These are phyloP conservation scores for Drosophila micromelanica DNA, from an alignment of 1,140 invertebrate genomes.

Conservation along the genomic window DNA sequence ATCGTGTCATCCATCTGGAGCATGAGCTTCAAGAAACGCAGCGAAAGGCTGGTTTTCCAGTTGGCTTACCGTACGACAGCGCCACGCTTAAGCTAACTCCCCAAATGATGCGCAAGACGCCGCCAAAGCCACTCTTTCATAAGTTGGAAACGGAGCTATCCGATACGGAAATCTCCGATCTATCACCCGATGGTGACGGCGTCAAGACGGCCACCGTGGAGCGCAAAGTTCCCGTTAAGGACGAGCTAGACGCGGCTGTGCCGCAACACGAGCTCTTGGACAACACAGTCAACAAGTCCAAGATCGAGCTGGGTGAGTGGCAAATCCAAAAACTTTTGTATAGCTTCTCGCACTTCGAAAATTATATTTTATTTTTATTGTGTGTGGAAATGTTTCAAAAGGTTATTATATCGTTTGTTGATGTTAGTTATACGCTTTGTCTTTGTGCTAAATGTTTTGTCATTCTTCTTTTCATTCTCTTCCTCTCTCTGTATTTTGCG, in stretches of 20 bases:
- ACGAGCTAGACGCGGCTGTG: constrained; percentile 93
- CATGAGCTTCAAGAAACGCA: constrained; percentile 91
- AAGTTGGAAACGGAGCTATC: constrained; percentile 88
- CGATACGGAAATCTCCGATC: constrained; percentile 90
- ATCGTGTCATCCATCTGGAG: constrained; percentile 88
- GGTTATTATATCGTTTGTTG: constrained; percentile 16
- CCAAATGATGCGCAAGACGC: constrained; percentile 89
- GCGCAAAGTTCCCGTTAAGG: constrained; percentile 89
- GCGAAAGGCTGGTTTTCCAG: constrained; percentile 93
- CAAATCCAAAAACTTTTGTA: constrained; percentile 10
- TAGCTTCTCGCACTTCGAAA: constrained; percentile 36
- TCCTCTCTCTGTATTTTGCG: constrained; percentile 31
- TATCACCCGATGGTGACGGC: constrained; percentile 88
- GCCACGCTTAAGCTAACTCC: constrained; percentile 90
- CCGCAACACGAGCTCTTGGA: constrained; percentile 94
- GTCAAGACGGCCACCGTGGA: constrained; percentile 91
- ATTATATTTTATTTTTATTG: constrained; percentile 25
- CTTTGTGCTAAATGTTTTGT: constrained; percentile 61
- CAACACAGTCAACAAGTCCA: constrained; percentile 93
- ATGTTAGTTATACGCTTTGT: constrained; percentile 39
- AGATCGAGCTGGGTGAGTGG: constrained; percentile 91
- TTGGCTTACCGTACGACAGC: constrained; percentile 91
- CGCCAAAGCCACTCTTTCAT: constrained; percentile 88
- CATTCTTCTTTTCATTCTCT: constrained; percentile 63
- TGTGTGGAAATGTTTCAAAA: constrained; percentile 8